Conservation (phyloP, 2,888 invertebrate genomes). For the Tanytarsus gracilentus region DNA sequence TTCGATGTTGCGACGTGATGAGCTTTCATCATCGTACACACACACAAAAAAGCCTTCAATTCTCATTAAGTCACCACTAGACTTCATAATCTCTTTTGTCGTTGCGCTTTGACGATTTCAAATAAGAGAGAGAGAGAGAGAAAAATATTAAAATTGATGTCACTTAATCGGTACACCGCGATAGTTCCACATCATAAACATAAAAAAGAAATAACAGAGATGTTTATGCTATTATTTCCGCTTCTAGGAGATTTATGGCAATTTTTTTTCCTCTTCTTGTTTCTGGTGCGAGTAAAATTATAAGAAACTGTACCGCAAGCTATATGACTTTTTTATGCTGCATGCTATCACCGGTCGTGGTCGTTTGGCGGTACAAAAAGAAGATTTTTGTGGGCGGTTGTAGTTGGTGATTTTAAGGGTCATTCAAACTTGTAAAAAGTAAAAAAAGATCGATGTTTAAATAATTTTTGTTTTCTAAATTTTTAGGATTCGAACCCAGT, state of each 20-base stretch:
- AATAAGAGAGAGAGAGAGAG: neutral
- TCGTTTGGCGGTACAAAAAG: no score
- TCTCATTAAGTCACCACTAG: neutral
- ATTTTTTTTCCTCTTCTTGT: neutral
- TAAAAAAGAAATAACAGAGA: slow-evolving; percentile 13
- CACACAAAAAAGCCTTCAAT: no score
- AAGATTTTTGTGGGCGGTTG: no score
- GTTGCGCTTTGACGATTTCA: neutral
- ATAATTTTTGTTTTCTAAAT: no score
- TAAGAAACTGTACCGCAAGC: no score
- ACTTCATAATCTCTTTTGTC: no score
- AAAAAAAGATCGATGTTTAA: no score
- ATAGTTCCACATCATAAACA: slow-evolving; percentile 27
- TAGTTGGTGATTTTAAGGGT: no score
- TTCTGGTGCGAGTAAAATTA: neutral
- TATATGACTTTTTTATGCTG: neutral
- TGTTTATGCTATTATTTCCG: slow-evolving; percentile 24
- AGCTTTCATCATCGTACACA: neutral
- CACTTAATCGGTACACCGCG: slow-evolving; percentile 8
- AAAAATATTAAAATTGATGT: slow-evolving; percentile 23
- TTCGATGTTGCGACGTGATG: neutral
- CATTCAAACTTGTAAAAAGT: no score
- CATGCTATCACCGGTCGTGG: no score
- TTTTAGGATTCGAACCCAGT: no score
- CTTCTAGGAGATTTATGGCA: slow-evolving; percentile 23